phyloP scores from a whole-genome alignment of 1,140 invertebrate species.

The Palaemon carinicauda region DNA sequence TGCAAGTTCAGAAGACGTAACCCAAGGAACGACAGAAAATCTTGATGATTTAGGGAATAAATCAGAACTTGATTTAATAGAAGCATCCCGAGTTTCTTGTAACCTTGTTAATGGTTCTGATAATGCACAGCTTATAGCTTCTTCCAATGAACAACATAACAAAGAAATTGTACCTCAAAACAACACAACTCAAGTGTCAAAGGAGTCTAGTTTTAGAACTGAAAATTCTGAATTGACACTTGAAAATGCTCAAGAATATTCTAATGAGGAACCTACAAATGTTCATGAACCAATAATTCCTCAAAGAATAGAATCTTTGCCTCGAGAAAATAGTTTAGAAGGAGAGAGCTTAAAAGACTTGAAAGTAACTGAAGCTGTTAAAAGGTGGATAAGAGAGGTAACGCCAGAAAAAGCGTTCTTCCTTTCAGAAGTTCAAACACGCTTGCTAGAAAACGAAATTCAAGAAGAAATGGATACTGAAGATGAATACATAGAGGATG shows the following conservation, averaged over 20 bases:
- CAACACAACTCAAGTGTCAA: neutral
- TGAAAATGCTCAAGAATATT: neutral
- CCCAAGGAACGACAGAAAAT: neutral
- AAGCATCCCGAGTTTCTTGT: too few relatives aligned
- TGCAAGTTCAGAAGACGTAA: neutral
- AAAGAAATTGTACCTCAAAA: neutral
- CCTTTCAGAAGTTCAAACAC: constrained; percentile 45
- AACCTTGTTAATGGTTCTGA: neutral
- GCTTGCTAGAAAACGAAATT: constrained; percentile 4
- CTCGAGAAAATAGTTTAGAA: constrained; percentile 7
- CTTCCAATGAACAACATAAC: neutral
- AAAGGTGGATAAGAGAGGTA: constrained; percentile 59
- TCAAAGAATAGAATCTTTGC: neutral
- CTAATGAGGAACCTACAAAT: neutral
- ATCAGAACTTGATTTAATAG: neutral
- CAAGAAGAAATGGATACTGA: constrained; percentile 31
- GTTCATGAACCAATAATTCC: too few relatives aligned
- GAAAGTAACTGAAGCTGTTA: constrained; percentile 59
- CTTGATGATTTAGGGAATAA: too few relatives aligned
- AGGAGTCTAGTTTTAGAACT: neutral
- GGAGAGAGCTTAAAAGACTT: constrained; percentile 47
- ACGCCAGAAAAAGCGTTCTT: constrained; percentile 59
- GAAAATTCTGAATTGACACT: neutral
- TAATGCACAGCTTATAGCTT: neutral
- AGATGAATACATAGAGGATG: constrained; percentile 54